Evolutionary conservation across 2,797 vertebrate genomes (phyloP), one percentile per base, ranked within the genome.

Genomic region (Mallotus villosus): DNA sequence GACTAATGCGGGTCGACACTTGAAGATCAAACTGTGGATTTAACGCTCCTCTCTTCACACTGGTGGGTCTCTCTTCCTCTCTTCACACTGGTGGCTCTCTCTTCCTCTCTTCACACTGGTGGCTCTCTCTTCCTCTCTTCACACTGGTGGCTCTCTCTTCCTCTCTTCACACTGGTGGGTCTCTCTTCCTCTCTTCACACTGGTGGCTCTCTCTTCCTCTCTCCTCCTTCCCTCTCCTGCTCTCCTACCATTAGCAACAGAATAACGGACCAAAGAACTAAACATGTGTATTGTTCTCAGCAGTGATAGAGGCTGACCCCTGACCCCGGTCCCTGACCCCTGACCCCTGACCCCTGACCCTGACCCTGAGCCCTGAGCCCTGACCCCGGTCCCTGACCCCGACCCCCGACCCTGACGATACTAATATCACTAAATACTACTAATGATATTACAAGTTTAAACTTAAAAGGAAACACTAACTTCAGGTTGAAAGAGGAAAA

Each of bases 201-300:
- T n/a, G n/a, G n/a, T n/a, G n/a, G n/a, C 32, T 34, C 32, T 51
- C 46, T 51, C 14, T 51, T 17, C 16, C 41, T 8, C 12, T 46
- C 41, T 46, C 41, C 3, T 46, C 6, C 32, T 32, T 6, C 32
- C 32, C 32, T 32, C 32, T 32, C 32, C 32, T 32, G 4, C 6
- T 32, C 32, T 34, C 32, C 3, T 93, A 91, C 90, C 91, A 90
- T 90, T 91, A 91, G 87, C 88, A 85, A 93, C 91, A 88, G 87
- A 88, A 92, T 89, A 93, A 91, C 92, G 93, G 93, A 94, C 93
- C 93, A 94, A 94, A 94, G 93, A 93, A 94, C 93, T 93, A 94
- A 94, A 94, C 92, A 86, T 94, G 94, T 94, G 91, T 94, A 94
- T 93, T 90, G 91, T 92, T 94, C 89, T 88, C 85, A 89, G 91